phyloP scores from a whole-genome alignment of 2,888 invertebrate genomes.

The Drosophila subsilvestris region DNA sequence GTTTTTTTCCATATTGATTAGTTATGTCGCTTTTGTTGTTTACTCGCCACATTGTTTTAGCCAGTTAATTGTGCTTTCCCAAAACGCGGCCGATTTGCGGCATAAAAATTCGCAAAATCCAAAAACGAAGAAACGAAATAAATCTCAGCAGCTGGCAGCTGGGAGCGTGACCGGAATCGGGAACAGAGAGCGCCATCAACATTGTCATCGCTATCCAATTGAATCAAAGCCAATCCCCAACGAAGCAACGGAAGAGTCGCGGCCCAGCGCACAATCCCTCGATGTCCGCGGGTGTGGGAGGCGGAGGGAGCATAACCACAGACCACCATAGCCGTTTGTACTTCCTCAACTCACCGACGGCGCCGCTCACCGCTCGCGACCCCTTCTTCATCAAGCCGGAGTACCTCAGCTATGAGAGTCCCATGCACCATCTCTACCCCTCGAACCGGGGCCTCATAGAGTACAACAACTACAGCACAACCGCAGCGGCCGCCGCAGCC shows the following conservation, averaged over 20 bases:
- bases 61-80: conserved; percentile 70
- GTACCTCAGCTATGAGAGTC: conserved; percentile 83
- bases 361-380: conserved; percentile 79
- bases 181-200: conserved; percentile 9
- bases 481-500: conserved; percentile 70
- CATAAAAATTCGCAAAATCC: conserved; percentile 28
- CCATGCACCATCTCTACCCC: conserved; percentile 82
- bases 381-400: conserved; percentile 82
- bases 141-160: conserved; percentile 23
- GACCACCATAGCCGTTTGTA: conserved; percentile 82
- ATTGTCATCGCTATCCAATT: conserved; percentile 3
- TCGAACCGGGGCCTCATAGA: conserved; percentile 81
- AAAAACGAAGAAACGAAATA: conserved; percentile 18
- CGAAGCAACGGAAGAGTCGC: conserved; percentile 24
- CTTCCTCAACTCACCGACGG: conserved; percentile 82
- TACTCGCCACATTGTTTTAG: conserved; percentile 81
- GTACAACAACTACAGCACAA: conserved; percentile 75
- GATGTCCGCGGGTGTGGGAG: conserved; percentile 83
- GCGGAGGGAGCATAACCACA: conserved; percentile 83
- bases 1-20: conserved; percentile 84
- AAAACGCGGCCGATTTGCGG: conserved; percentile 58
- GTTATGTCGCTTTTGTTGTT: conserved; percentile 84
- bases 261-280: conserved; percentile 70
- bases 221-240: neutral
- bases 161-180: neutral